Percentiles rank a stretch among this genome's conserved stretches.
phyloP scores from a whole-genome alignment of 2,113 vertebrate species.

The Oryzias javanicus region DNA sequence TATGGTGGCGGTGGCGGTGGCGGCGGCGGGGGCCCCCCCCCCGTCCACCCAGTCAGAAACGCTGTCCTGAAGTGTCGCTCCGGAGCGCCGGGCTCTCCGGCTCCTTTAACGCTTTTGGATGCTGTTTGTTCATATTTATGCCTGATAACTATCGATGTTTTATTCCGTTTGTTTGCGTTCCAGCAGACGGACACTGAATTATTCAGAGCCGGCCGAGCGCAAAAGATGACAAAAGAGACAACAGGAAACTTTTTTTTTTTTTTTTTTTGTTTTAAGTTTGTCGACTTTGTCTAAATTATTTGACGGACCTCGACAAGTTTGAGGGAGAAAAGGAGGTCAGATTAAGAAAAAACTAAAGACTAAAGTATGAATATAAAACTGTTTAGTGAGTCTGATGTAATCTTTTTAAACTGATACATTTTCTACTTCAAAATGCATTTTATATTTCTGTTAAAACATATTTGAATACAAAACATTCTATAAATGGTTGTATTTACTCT shows the following conservation, averaged over 20 bases:
- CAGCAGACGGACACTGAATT: constrained; percentile 55
- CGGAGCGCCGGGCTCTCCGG: constrained; percentile 12
- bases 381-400: too few species aligned
- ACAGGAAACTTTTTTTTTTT: constrained; percentile 42
- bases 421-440: too few species aligned
- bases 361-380: too few species aligned
- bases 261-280: constrained; percentile 9
- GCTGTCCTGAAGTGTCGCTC: constrained; percentile 56
- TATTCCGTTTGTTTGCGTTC: constrained; percentile 64
- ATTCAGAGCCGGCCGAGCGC: constrained; percentile 47
- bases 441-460: too few species aligned
- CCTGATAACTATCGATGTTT: constrained; percentile 60
- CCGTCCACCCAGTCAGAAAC: constrained; percentile 49
- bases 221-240: constrained; percentile 31
- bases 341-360: neutral
- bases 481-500: too few species aligned
- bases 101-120: constrained; percentile 46
- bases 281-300: neutral
- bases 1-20: constrained; percentile 6
- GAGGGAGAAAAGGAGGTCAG: neutral
- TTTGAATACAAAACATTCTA: too few species aligned
- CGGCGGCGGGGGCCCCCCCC: constrained; percentile 10
- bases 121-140: constrained; percentile 66
- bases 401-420: too few species aligned
- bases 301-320: neutral